phyloP scores from a whole-genome alignment of 1,140 invertebrate genomes.

The Araneus ventricosus region DNA sequence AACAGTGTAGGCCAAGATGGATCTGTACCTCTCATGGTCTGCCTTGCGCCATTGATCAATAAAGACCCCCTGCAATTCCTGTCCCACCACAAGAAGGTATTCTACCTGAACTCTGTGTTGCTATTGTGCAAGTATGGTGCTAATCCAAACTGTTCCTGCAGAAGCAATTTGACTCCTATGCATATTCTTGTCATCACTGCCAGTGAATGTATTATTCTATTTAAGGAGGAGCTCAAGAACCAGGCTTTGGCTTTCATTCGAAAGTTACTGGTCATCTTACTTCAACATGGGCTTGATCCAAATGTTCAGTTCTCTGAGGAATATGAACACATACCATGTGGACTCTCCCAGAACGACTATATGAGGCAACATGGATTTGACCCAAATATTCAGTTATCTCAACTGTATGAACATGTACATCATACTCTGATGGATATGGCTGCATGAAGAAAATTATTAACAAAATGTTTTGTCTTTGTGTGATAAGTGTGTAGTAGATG shows the following conservation, averaged over 20 bases:
- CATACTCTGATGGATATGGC: conserved; percentile 86
- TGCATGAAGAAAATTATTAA: too few relatives aligned
- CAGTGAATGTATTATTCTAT: conserved; percentile 87
- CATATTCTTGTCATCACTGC: conserved; percentile 88
- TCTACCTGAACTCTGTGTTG: conserved; percentile 87
- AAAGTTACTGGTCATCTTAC: conserved; percentile 85
- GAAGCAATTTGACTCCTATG: conserved; percentile 86
- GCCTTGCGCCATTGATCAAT: conserved; percentile 87
- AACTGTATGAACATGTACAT: conserved; percentile 85
- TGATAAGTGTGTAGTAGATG: too few relatives aligned
- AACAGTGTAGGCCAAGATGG: conserved; percentile 87
- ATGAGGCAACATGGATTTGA: too few relatives aligned
- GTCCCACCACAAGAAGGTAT: conserved; percentile 88
- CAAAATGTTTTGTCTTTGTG: too few relatives aligned
- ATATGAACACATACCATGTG: too few relatives aligned
- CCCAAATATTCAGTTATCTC: too few relatives aligned
- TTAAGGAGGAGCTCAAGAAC: conserved; percentile 83
- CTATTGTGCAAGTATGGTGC: conserved; percentile 86
- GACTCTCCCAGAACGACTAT: too few relatives aligned
- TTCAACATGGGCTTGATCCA: conserved; percentile 86
- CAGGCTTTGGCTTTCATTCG: conserved; percentile 81
- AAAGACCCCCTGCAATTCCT: conserved; percentile 88
- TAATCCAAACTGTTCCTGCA: conserved; percentile 87
- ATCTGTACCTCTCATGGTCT: conserved; percentile 87
- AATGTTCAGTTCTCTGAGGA: conserved; percentile 82